Percentiles rank a stretch among this genome's conserved stretches.
Conservation (phyloP, 2,888 invertebrate species). For the Temnothorax unifasciatus region DNA sequence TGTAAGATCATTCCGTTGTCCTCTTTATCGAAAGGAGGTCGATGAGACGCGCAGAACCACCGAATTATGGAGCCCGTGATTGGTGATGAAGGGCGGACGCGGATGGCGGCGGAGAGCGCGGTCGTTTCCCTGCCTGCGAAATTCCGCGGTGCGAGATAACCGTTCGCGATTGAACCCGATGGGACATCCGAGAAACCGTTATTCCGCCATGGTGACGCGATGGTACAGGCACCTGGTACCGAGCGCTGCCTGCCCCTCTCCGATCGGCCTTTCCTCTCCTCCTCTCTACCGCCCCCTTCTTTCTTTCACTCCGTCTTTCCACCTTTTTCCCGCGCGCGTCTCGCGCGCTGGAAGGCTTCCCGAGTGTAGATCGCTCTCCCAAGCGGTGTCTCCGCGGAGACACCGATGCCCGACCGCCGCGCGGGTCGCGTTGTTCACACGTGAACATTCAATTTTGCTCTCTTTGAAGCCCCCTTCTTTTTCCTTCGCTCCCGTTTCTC, state of each 20-base stretch:
- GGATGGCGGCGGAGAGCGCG: constrained; percentile 67
- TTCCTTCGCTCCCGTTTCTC: constrained; percentile 2
- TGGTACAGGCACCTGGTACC: constrained; percentile 79
- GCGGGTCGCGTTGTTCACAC: constrained; percentile 83
- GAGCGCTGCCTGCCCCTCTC: constrained; percentile 49
- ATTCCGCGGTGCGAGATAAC: constrained; percentile 77
- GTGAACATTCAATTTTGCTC: constrained; percentile 79
- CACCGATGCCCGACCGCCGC: constrained; percentile 64
- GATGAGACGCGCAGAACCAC: constrained; percentile 39
- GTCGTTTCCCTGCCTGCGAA: constrained; percentile 77
- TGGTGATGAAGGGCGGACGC: constrained; percentile 70
- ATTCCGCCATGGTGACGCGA: constrained; percentile 80
- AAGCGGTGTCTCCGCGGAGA: constrained; percentile 59
- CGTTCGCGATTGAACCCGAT: constrained; percentile 83
- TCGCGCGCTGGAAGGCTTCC: constrained; percentile 53
- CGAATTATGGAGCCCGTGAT: constrained; percentile 52
- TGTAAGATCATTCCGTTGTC: constrained; percentile 7
- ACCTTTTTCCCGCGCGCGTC: constrained; percentile 56
- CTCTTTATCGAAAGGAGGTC: constrained; percentile 58
- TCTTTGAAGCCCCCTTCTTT: constrained; percentile 59
- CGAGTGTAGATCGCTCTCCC: constrained; percentile 55
- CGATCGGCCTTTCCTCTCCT: constrained; percentile 11
- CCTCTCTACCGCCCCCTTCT: constrained; percentile 35
- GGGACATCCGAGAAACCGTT: constrained; percentile 83
- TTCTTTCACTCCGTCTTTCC: constrained; percentile 51